These are phyloP conservation scores for Mastomys natalensis DNA, from an alignment of 2,113 vertebrate genomes.

Conservation along the genomic window DNA sequence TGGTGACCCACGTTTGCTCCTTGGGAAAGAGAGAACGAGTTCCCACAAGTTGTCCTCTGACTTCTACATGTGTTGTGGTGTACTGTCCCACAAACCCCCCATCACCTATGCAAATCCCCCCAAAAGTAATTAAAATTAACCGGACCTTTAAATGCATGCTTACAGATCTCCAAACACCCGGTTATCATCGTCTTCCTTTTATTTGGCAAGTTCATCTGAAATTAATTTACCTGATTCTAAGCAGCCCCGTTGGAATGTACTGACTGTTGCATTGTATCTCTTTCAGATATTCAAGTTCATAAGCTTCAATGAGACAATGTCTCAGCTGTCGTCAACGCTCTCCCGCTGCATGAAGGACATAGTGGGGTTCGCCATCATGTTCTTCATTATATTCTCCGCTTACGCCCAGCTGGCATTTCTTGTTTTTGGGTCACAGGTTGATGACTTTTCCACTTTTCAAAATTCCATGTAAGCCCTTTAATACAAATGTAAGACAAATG, in stretches of 20 bases:
- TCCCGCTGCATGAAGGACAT: constrained; percentile 87
- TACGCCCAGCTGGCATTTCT: constrained; percentile 87
- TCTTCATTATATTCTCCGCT: constrained; percentile 88
- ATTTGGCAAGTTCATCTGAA: constrained; percentile 62
- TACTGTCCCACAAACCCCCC: neutral
- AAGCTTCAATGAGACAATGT: constrained; percentile 87
- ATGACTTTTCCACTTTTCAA: constrained; percentile 86
- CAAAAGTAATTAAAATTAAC: neutral
- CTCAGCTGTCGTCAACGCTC: constrained; percentile 85
- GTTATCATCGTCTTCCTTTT: constrained; percentile 22
- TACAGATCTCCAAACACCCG: neutral
- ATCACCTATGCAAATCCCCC: neutral
- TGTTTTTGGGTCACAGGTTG: constrained; percentile 86
- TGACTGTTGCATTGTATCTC: constrained; percentile 67
- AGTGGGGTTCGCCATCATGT: constrained; percentile 87
- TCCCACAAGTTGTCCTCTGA: neutral
- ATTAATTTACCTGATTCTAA: constrained; percentile 43
- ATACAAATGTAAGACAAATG: constrained; percentile 36
- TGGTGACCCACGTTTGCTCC: neutral
- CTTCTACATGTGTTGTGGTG: no score
- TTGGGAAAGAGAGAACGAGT: neutral
- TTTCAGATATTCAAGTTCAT: constrained; percentile 88
- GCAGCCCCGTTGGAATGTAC: constrained; percentile 1
- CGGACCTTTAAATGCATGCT: constrained; percentile 13
- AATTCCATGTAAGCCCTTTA: constrained; percentile 86